Evolutionary conservation across 92 coral and sea anemone genomes (phyloP).

Genomic region (Porites rus): DNA sequence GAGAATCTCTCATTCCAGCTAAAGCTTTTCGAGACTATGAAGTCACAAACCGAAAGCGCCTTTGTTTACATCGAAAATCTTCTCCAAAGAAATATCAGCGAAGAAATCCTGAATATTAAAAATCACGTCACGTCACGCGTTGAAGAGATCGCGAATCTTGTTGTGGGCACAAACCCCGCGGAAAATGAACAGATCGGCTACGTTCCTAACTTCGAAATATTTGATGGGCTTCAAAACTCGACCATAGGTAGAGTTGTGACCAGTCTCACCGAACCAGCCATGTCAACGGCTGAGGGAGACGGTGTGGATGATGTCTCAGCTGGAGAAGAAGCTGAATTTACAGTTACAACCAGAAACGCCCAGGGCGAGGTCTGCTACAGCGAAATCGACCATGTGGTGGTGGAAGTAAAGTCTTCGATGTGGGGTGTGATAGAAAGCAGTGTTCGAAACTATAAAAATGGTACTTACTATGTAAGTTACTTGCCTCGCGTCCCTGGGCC

Average conservation of each 20-base stretch:
- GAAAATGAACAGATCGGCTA: conserved; percentile 90
- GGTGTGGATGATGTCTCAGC: conserved; percentile 82
- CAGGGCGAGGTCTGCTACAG: conserved; percentile 87
- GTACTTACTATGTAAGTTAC: conserved; percentile 79
- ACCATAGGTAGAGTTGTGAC: conserved; percentile 81
- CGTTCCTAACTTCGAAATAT: conserved; percentile 71
- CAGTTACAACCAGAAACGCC: conserved; percentile 84
- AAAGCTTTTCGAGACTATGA: conserved; percentile 78
- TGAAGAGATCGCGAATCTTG: conserved; percentile 61
- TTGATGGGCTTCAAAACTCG: conserved; percentile 63
- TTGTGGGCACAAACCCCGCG: conserved; percentile 88
- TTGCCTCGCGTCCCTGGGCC: conserved; percentile 83
- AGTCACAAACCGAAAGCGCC: conserved; percentile 76
- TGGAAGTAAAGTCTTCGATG: conserved; percentile 85
- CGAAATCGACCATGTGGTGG: conserved; percentile 90
- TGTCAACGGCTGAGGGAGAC: conserved; percentile 82
- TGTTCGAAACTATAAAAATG: conserved; percentile 77
- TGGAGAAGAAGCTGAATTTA: conserved; percentile 84
- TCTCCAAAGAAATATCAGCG: conserved; percentile 79
- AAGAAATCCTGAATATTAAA: conserved; percentile 85
- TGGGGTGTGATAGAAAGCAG: conserved; percentile 87
- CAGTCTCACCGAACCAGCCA: conserved; percentile 84
- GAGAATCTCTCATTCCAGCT: conserved; percentile 83
- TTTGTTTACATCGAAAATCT: conserved; percentile 79
- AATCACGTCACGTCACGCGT: conserved; percentile 78